These are phyloP conservation scores for Empis livida DNA, from an alignment of 2,888 invertebrate genomes.

Conservation along the genomic window DNA sequence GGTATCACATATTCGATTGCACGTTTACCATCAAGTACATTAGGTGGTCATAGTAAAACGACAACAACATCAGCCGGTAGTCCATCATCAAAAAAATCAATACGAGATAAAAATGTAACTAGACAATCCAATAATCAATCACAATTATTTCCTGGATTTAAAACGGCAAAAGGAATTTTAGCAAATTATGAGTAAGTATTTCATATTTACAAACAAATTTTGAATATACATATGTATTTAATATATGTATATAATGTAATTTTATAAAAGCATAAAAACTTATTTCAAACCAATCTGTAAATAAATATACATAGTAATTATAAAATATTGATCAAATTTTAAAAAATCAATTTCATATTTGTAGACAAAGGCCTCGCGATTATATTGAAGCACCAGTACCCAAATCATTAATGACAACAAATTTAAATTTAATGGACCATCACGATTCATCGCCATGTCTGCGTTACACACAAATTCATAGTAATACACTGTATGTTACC, in stretches of 20 bases:
- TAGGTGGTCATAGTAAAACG: slow-evolving; percentile 20
- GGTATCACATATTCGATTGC: slow-evolving; percentile 33
- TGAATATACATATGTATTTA: too few species aligned
- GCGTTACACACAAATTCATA: slow-evolving; percentile 40
- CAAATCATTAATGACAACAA: slow-evolving; percentile 31
- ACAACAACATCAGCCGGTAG: slow-evolving; percentile 13
- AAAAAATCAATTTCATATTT: slow-evolving; percentile 5
- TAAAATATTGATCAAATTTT: too few species aligned
- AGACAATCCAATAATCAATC: slow-evolving; percentile 7
- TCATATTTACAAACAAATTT: too few species aligned
- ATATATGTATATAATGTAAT: too few species aligned
- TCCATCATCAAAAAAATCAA: slow-evolving; percentile 10
- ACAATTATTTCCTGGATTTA: slow-evolving; percentile 8
- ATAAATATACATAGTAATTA: too few species aligned
- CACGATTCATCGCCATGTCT: slow-evolving; percentile 29
- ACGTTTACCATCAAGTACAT: slow-evolving; percentile 23
- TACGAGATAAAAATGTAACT: not conserved
- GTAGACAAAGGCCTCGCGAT: slow-evolving; percentile 30
- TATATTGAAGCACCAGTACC: slow-evolving; percentile 37
- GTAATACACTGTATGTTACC: slow-evolving; percentile 9
- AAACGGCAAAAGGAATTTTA: slow-evolving; percentile 10
- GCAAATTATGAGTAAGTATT: slow-evolving; percentile 10
- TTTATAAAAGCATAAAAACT: too few species aligned
- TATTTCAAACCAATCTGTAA: too few species aligned
- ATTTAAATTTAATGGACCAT: slow-evolving; percentile 15